Evolutionary conservation across 2,797 vertebrate species (phyloP), one percentile per base, ranked within the genome.

Genomic region (Erpetoichthys calabaricus): DNA sequence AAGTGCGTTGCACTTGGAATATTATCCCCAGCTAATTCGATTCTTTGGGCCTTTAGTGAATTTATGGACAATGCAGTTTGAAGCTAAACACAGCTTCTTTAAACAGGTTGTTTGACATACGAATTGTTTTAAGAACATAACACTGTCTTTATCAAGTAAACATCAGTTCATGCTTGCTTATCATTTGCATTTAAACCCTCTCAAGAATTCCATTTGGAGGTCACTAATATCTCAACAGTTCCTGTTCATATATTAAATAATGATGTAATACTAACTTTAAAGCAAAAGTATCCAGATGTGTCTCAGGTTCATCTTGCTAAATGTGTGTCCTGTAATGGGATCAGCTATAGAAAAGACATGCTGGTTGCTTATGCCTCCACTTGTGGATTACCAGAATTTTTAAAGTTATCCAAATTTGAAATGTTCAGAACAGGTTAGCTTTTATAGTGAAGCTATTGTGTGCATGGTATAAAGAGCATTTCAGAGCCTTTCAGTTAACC

Each of bases 171-270:
- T 66, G 59, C 44, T 64, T 8, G 63, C 57, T 10, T 62, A 62
- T 46, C 51, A 66, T 7, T 53, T 51, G 50, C 59, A 63, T 58
- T 45, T 58, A n/a, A 57, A 50, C 7, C 64, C 3, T 55, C 7
- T 65, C 6, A 66, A 67, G 46, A 65, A 58, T 25, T 66, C 59
- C 50, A 44, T 42, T 63, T 67, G 4, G 64, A 66, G 44, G 62
- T 69, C 44, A 51, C 51, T 25, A 9, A 67, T 62, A 56, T 67
- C 2, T 68, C 67, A 59, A 2, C 62, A 9, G 53, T 70, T 46
- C 67, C 63, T 62, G 59, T 73, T 10, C 47, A 67, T 67, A 59
- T 71, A 9, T 47, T 64, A 8, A 58, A 47, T 63, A 62, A 69
- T 5, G 8, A 53, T 10, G 44, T 57, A 41, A 45, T 43, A 46